Evolutionary conservation across 2,113 vertebrate species (phyloP), one percentile per base, ranked within the genome.

Genomic region (Sinocyclocheilus anshuiensis): DNA sequence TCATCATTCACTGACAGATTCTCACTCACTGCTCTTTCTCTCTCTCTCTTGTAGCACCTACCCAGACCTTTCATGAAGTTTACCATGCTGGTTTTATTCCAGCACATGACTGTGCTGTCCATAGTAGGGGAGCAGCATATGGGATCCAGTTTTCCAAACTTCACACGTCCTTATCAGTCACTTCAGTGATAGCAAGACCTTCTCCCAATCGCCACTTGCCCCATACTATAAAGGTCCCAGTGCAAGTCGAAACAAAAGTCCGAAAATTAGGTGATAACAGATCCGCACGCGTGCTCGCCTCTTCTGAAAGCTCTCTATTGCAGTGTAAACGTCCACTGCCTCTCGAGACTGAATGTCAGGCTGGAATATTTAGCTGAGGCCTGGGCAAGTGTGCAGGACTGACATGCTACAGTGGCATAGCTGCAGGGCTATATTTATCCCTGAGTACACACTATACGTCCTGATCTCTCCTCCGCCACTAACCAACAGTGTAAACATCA

Each of bases 61-160:
- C 97, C 97, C 42, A 99, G 96, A 39, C 96, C 96, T 92, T 97
- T 99, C 93, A 99, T 97, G 93, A 99, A 96, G 96, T 95, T 93
- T 94, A 97, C 95, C 94, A 98, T 94, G 63, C 95, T 97, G 94
- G 96, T 95, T 91, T 96, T 96, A 91, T 96, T 97, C 97, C 97
- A 99, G 92, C 97, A 98, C 86, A 97, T 94, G 83, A 96, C 93
- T 87, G 95, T 96, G 89, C 96, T 92, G 93, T 98, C 97, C 97
- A 98, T 98, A 83, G 91, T 90, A 89, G 90, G 88, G 86, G 93
- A 87, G 89, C 90, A 91, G 18, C 87, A 87, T 55, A 92, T 84
- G 82, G 86, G 90, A 91, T 92, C 94, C 93, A 93, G 89, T 86
- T 53, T 88, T 86, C 81, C 90, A 29, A 42, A 78, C 59, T 69